Evolutionary conservation across 2,113 vertebrate genomes (phyloP), one percentile per base, ranked within the genome.

Genomic region (Athene cunicularia): DNA sequence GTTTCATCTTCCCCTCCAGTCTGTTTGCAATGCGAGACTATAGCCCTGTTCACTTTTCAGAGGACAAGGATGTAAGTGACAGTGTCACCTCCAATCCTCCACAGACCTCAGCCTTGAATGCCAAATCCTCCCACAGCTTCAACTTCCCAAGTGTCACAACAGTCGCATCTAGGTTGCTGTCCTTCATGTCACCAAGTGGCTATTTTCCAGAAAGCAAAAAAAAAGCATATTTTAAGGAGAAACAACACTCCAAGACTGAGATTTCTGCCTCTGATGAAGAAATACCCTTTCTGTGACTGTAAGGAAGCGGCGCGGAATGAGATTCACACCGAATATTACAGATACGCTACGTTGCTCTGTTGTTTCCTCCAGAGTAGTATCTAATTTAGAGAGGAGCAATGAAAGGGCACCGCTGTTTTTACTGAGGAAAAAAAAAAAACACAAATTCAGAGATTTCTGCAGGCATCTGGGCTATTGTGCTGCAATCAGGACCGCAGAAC

Each of bases 11-110:
- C 41, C 43, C 30, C 45, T 37, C 22, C 39, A 37, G 32, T 74
- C 73, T 19, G 41, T 32, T 32, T 45, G 56, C 39, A 27, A 50
- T 35, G 68, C 62, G 43, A 60, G 73, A 14, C 39, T 39, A 7
- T 5, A 77, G 86, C 91, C 92, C 87, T 63, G 72, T 73, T 95
- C 70, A 26, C 77, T 85, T 89, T 76, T 53, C 79, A 82, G 86
- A 66, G 72, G 86, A 85, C 68, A 56, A 64, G 49, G 86, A 86
- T 80, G 81, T 53, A 84, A 92, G 39, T 49, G 85, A 82, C 70
- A 70, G 26, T 1, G 35, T 62, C 62, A 90, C 49, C 52, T 81
- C 93, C 83, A 91, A 30, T 43, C 45, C 59, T 27, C 45, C 47
- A 17, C 55, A 80, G 62, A 35, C 77, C 43, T 59, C 47, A 28